These are phyloP conservation scores for Buphagus erythrorhynchus DNA, from an alignment of 2,797 vertebrate genomes.

Conservation along the genomic window DNA sequence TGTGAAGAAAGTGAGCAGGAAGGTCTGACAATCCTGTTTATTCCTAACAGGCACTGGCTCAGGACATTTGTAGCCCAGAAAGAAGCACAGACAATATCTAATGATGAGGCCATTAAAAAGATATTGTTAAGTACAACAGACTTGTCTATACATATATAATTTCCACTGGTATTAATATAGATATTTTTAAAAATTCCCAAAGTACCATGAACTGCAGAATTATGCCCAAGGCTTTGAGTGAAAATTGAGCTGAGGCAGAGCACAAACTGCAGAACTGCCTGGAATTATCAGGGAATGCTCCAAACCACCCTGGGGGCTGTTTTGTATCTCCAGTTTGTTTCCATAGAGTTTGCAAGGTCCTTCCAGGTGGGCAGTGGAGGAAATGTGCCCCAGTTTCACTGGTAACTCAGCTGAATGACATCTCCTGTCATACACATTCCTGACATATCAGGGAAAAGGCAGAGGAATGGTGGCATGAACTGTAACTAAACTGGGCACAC, in stretches of 20 bases:
- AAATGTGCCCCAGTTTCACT: not conserved
- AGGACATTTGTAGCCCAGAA: not conserved
- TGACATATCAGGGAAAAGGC: not conserved
- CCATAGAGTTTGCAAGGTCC: not conserved
- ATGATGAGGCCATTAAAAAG: not conserved
- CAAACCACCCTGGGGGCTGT: not conserved
- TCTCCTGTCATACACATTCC: not conserved
- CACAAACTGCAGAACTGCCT: not conserved
- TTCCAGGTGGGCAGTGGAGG: not conserved
- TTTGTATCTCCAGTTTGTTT: not conserved
- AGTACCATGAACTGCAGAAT: not conserved
- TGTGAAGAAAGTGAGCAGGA: not conserved
- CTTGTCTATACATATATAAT: not conserved
- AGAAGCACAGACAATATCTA: not conserved
- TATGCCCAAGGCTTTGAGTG: not conserved
- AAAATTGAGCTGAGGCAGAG: not conserved
- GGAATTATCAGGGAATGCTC: not conserved
- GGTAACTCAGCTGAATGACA: not conserved
- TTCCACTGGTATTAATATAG: not conserved
- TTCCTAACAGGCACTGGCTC: not conserved
- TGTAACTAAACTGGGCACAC: not conserved
- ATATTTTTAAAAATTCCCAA: not conserved
- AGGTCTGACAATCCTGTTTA: not conserved
- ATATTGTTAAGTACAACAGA: not conserved
- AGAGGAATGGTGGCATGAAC: not conserved